phyloP scores from a whole-genome alignment of 2,797 vertebrate genomes.

The Rhabdomys pumilio region DNA sequence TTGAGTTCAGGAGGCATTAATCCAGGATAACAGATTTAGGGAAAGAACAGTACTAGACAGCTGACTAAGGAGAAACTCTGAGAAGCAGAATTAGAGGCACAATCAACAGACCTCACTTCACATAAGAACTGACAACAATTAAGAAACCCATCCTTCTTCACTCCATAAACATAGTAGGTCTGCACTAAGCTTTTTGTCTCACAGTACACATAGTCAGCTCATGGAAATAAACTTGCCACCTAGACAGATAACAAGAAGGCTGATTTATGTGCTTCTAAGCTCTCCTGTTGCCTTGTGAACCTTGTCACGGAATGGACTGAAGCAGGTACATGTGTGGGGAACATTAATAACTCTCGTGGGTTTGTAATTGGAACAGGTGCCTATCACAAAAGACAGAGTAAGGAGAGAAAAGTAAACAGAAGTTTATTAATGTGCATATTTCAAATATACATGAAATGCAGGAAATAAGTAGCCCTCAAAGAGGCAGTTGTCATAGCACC shows the following conservation, averaged over 20 bases:
- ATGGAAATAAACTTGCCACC: not conserved
- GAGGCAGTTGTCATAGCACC: not conserved
- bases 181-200: no score
- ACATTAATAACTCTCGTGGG: not conserved
- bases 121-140: no score
- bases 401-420: not conserved
- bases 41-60: not conserved
- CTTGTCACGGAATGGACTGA: not conserved
- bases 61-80: not conserved
- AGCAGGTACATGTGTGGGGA: no score
- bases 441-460: not conserved
- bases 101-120: not conserved
- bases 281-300: not conserved
- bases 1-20: not conserved
- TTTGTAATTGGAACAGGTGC: not conserved
- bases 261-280: no score
- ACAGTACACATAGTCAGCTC: not conserved
- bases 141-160: not conserved
- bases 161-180: not conserved
- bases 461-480: not conserved
- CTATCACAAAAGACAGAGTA: not conserved
- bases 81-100: not conserved
- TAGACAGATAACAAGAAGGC: not conserved
- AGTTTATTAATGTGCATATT: not conserved
- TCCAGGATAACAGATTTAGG: not conserved